phyloP scores from a whole-genome alignment of 2,888 invertebrate genomes.

The Drosophila sordidula region DNA sequence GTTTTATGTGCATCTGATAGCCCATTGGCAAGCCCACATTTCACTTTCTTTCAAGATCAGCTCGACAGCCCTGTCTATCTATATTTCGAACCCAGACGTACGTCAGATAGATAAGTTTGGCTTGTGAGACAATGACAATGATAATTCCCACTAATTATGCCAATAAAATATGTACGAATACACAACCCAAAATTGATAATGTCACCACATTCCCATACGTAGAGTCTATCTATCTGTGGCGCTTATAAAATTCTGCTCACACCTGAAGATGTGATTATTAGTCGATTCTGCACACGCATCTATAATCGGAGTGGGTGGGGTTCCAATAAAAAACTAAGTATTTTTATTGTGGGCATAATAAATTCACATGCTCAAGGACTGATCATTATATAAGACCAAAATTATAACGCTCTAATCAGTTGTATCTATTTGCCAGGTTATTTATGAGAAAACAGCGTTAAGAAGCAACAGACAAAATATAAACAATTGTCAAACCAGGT shows the following conservation, averaged over 20 bases:
- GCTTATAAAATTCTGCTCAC: slow-evolving; percentile 35
- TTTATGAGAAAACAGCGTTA: slow-evolving; percentile 37
- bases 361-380: slow-evolving; percentile 44
- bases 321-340: not conserved
- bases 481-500: slow-evolving; percentile 23
- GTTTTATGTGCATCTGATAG: slow-evolving; percentile 21
- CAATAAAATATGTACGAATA: slow-evolving; percentile 55
- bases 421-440: slow-evolving; percentile 55
- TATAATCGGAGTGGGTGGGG: slow-evolving; percentile 6
- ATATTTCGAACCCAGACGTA: slow-evolving; percentile 13
- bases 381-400: slow-evolving; percentile 37
- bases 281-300: slow-evolving; percentile 19
- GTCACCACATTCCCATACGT: slow-evolving; percentile 17
- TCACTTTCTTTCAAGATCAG: slow-evolving; percentile 54
- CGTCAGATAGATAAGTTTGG: slow-evolving; percentile 47
- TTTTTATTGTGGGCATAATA: slow-evolving; percentile 26
- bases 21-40: slow-evolving; percentile 40
- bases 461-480: slow-evolving; percentile 19
- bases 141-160: slow-evolving; percentile 63
- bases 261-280: slow-evolving; percentile 24
- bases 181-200: slow-evolving; percentile 61
- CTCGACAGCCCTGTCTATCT: slow-evolving; percentile 2
- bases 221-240: not conserved
- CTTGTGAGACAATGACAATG: slow-evolving; percentile 30
- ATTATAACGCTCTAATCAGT: slow-evolving; percentile 56